Evolutionary conservation across 2,888 invertebrate genomes (phyloP), one percentile per base, ranked within the genome.

Genomic region (Tyria jacobaeae): DNA sequence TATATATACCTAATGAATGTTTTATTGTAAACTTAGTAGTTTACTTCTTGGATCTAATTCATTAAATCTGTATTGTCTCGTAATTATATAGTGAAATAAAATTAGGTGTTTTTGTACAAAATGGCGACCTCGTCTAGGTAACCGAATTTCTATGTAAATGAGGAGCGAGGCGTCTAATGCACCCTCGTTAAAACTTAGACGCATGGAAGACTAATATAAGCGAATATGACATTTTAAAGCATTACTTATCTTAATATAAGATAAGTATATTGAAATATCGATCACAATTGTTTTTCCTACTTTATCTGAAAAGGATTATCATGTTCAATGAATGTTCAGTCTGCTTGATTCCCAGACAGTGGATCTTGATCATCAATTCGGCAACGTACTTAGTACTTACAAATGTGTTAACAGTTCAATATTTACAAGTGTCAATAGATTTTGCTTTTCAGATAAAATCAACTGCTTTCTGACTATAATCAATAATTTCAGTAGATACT

Each of bases 111-210:
- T 90, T 92, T 92, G 91, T 93, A 92, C 89, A 92, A 91, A 87
- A 85, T 85, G 89, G 88, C 88, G 87, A 90, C 94, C 94, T 94
- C 94, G 87, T 94, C 94, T 94, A 93, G 93, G 90, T 88, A 80
- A 90, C 92, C 93, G 93, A 94, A 94, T 93, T 94, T 93, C 89
- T 91, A 86, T 85, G 80, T 87, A 85, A 86, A 75, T 72, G 79
- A 80, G 73, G 83, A 81, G 80, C 84, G 81, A 81, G 73, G 74
- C 78, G 82, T 83, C 78, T 80, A 58, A 76, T 70, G 64, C 66
- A 71, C 72, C 76, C 80, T 78, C 75, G 76, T 77, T 79, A 75
- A 70, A 76, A 73, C 82, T 81, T 83, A 82, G 84, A 84, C 82
- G 82, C 80, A 76, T 71, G 73, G 75, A 76, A 76, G 64, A 76